These are phyloP conservation scores for Leptura quadrifasciata DNA, from an alignment of 2,888 invertebrate species.

Conservation along the genomic window DNA sequence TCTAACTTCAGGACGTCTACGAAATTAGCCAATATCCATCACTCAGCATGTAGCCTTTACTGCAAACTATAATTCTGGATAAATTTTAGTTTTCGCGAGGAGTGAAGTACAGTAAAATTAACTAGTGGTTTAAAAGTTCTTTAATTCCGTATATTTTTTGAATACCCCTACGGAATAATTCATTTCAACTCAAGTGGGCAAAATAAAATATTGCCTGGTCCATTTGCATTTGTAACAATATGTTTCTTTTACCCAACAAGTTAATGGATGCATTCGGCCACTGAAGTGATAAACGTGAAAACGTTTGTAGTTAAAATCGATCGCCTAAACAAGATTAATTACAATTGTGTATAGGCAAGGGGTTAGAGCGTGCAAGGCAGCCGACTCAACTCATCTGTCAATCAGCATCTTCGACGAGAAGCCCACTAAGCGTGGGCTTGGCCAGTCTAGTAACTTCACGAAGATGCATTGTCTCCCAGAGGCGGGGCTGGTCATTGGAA, in stretches of 20 bases:
- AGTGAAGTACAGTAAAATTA: background rate
- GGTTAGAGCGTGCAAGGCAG: conserved; percentile 26
- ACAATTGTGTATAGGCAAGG: conserved; percentile 35
- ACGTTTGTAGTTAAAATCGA: conserved; percentile 36
- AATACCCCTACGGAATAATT: background rate
- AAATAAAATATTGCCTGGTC: conserved; percentile 12
- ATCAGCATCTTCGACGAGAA: conserved; percentile 36
- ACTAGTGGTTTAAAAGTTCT: background rate
- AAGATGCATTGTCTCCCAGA: conserved; percentile 34
- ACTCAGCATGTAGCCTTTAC: no score
- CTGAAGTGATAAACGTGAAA: conserved; percentile 38
- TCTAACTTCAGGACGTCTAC: no score
- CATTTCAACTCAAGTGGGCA: background rate
- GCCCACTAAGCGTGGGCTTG: conserved; percentile 26
- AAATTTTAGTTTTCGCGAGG: no score
- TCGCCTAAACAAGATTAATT: conserved; percentile 46
- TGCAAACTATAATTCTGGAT: no score
- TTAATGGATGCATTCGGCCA: conserved; percentile 34
- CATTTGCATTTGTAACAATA: conserved; percentile 26
- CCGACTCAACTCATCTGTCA: conserved; percentile 35
- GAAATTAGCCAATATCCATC: no score
- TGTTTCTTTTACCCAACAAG: conserved; percentile 15
- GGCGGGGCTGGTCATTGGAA: conserved; percentile 5
- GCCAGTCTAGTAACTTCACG: conserved; percentile 18
- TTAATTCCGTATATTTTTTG: background rate